A percentile compares a stretch with the other conserved stretches of the same genome.
phyloP scores from a whole-genome alignment of 2,113 vertebrate species.

The Gulo gulo region DNA sequence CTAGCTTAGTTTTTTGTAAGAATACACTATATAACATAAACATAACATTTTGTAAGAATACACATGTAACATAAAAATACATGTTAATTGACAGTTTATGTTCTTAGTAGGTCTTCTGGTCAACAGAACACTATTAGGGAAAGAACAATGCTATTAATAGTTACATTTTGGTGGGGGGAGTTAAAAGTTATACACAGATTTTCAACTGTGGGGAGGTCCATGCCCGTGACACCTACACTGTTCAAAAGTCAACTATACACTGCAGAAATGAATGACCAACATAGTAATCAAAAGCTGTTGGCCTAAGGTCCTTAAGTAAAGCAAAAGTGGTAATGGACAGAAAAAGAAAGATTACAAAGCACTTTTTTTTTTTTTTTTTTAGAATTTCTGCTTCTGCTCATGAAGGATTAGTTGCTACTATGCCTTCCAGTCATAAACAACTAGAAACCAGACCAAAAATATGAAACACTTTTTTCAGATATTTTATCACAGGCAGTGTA shows the following conservation, averaged over 20 bases:
- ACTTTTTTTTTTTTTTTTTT: neutral
- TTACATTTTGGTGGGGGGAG: neutral
- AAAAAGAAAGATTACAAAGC: neutral
- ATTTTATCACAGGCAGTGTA: neutral
- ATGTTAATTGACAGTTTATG: neutral
- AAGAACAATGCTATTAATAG: neutral
- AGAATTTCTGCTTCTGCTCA: neutral
- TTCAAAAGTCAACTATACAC: neutral
- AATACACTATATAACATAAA: neutral
- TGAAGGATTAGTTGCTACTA: neutral
- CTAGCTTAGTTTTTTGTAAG: neutral
- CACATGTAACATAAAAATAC: neutral
- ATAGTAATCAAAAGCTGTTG: neutral
- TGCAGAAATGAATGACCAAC: neutral
- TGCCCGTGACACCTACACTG: neutral
- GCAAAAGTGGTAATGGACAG: neutral
- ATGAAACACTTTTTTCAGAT: neutral
- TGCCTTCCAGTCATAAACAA: neutral
- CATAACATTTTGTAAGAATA: neutral
- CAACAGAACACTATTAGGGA: neutral
- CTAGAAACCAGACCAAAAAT: constrained; percentile 11
- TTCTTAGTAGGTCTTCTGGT: neutral
- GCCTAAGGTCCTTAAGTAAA: neutral
- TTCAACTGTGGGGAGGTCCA: neutral
- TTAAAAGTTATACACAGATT: neutral